phyloP scores from a whole-genome alignment of 2,888 invertebrate genomes.

The Aquatica leii region DNA sequence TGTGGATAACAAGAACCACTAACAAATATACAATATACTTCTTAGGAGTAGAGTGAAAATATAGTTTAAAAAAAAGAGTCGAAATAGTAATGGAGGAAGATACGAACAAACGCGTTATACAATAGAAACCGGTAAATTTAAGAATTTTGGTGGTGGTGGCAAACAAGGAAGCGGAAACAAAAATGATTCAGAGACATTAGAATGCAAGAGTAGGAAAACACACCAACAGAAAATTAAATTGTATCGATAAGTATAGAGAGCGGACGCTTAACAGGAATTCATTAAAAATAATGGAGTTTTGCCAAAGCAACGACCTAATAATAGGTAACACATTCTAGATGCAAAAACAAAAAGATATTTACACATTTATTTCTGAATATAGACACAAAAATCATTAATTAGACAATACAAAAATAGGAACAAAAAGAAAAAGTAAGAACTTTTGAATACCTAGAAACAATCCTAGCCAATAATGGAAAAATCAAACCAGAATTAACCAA shows the following conservation, averaged over 20 bases:
- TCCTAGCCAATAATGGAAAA: not conserved
- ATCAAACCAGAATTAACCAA: not conserved
- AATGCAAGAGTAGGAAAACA: not conserved
- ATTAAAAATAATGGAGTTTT: not conserved
- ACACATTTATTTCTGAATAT: not conserved
- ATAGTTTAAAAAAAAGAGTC: not conserved
- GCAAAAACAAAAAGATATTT: not conserved
- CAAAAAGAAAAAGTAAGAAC: not conserved
- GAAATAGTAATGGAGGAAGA: not conserved
- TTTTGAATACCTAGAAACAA: not conserved
- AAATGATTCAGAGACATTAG: not conserved
- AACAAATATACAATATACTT: too few relatives aligned
- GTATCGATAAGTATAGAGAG: not conserved
- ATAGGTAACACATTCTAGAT: not conserved
- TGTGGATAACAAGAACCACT: too few relatives aligned
- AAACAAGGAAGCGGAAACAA: not conserved
- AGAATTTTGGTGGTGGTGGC: not conserved
- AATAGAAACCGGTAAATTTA: not conserved
- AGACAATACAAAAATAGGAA: not conserved
- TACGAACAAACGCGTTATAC: not conserved
- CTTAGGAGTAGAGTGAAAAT: not conserved
- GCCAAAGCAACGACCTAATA: conserved; percentile 1
- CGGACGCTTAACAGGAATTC: not conserved
- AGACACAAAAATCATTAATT: too few relatives aligned
- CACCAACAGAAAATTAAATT: not conserved